These are phyloP conservation scores for Stigmatopora nigra DNA, from an alignment of 2,113 vertebrate species.

Conservation along the genomic window DNA sequence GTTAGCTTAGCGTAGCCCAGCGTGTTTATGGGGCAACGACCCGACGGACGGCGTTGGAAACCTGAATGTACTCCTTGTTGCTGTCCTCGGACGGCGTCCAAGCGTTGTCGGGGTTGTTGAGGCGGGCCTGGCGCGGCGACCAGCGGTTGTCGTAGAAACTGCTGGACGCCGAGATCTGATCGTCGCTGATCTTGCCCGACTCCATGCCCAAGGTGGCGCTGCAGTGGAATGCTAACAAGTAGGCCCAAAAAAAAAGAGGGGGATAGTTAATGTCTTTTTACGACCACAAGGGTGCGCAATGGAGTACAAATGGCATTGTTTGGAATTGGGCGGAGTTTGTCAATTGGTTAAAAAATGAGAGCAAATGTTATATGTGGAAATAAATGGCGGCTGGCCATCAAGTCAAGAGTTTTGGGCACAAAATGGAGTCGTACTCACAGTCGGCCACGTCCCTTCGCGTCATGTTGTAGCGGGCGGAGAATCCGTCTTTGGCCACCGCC, in stretches of 20 bases:
- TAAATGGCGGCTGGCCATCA: no score
- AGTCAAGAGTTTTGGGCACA: no score
- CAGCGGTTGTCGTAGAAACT: conserved; percentile 85
- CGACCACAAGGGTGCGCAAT: no score
- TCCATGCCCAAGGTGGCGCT: conserved; percentile 89
- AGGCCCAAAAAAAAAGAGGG: background rate
- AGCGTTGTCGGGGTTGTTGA: conserved; percentile 90
- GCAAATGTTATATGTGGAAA: no score
- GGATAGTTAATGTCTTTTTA: background rate
- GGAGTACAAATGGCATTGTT: no score
- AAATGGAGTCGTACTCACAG: conserved; percentile 73
- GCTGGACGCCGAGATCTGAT: conserved; percentile 87
- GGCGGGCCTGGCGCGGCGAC: conserved; percentile 86
- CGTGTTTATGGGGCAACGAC: no score
- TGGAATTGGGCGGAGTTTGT: no score
- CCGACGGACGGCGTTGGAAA: conserved; percentile 41
- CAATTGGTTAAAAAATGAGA: no score
- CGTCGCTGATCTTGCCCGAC: conserved; percentile 88
- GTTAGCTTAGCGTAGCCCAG: background rate
- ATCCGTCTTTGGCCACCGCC: conserved; percentile 96
- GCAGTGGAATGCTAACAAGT: conserved; percentile 82
- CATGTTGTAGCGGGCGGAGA: conserved; percentile 93
- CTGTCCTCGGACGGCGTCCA: conserved; percentile 93
- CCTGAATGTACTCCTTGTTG: conserved; percentile 94
- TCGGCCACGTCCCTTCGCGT: conserved; percentile 82